A percentile compares a stretch with the other conserved stretches of the same genome.
Evolutionary conservation across 2,888 invertebrate species (phyloP).

Genomic region (Alcis repandata): DNA sequence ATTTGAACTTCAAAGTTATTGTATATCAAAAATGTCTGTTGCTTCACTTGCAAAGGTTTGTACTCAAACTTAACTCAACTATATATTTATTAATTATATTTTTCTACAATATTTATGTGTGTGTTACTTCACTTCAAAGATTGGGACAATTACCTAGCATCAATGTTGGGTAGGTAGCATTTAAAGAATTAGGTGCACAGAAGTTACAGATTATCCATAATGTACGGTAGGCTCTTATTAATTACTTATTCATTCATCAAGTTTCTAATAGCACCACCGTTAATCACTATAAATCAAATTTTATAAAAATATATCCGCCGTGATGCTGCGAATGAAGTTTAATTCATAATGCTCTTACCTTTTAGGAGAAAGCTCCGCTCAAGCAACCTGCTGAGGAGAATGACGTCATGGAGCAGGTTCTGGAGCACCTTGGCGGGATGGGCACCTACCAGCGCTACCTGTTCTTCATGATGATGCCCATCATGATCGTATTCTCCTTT

Average conservation of each 20-base stretch:
- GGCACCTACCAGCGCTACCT: conserved; percentile 51
- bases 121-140: too few species aligned
- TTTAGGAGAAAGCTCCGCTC: background rate
- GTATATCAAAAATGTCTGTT: conserved; percentile 1
- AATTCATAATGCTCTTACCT: background rate
- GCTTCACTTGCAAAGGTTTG: conserved; percentile 6
- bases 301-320: too few species aligned
- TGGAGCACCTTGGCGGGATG: conserved; percentile 55
- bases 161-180: too few species aligned
- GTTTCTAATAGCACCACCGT: too few species aligned
- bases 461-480: conserved; percentile 59
- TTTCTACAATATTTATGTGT: background rate
- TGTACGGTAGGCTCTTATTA: too few species aligned
- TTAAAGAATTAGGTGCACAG: too few species aligned
- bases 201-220: too few species aligned
- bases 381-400: background rate
- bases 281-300: too few species aligned
- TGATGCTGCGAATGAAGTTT: too few species aligned
- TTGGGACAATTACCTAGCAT: too few species aligned
- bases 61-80: background rate
- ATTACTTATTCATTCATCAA: too few species aligned
- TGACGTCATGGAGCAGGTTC: conserved; percentile 52
- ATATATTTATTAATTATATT: background rate
- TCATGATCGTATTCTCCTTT: conserved; percentile 60
- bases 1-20: background rate